A percentile compares a stretch with the other conserved stretches of the same genome.
phyloP scores from a whole-genome alignment of 2,888 invertebrate genomes.

The Xestia ashworthii region DNA sequence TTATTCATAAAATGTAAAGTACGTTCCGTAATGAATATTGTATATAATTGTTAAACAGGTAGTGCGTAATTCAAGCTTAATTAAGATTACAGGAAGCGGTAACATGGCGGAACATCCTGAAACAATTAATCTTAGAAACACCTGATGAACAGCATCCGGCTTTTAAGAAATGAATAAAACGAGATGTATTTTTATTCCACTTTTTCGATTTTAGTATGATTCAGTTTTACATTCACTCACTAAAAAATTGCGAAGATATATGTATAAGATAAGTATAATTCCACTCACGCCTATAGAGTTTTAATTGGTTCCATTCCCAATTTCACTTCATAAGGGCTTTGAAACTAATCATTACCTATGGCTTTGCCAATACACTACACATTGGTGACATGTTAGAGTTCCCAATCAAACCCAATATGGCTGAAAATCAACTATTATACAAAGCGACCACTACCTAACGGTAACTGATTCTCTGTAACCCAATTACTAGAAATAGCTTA shows the following conservation, averaged over 20 bases:
- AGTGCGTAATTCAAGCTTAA: slow-evolving; percentile 33
- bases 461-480: neutral
- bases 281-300: neutral
- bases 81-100: slow-evolving; percentile 47
- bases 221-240: neutral
- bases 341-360: neutral
- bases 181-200: neutral
- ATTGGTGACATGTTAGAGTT: neutral
- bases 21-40: slow-evolving; percentile 17
- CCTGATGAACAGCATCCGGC: slow-evolving; percentile 39
- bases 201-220: neutral
- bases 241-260: neutral
- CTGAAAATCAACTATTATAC: neutral
- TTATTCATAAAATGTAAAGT: neutral
- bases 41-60: neutral
- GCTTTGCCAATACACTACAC: no score
- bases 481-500: neutral
- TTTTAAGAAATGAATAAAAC: slow-evolving; percentile 35
- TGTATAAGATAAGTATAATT: neutral
- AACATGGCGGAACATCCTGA: slow-evolving; percentile 35
- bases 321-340: neutral
- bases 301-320: neutral
- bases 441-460: neutral
- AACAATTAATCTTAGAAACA: slow-evolving; percentile 45
- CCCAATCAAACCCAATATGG: neutral